These are phyloP conservation scores for Synanthedon vespiformis DNA, from an alignment of 2,888 invertebrate genomes.

Conservation along the genomic window DNA sequence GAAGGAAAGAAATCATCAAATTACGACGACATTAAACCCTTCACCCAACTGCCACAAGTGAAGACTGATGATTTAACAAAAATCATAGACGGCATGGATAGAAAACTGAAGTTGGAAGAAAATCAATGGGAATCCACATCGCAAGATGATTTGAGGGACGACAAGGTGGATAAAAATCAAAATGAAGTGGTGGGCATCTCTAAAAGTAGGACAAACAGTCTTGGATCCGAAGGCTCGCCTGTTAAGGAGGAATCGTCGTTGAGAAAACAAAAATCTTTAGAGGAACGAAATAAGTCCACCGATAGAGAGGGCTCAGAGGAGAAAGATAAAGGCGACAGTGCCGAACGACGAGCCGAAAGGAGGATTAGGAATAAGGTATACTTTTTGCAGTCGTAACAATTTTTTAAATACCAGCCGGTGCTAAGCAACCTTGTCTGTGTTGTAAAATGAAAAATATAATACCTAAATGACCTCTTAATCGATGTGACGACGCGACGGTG, in stretches of 20 bases:
- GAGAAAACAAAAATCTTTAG: conserved; percentile 69
- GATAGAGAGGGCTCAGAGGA: conserved; percentile 68
- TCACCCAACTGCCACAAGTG: conserved; percentile 62
- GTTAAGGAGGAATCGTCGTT: conserved; percentile 44
- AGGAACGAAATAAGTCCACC: conserved; percentile 66
- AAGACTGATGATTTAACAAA: conserved; percentile 61
- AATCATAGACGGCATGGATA: conserved; percentile 58
- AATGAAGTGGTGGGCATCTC: conserved; percentile 17
- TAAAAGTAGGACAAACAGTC: conserved; percentile 46
- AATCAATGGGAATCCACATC: conserved; percentile 16
- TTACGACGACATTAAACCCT: conserved; percentile 60
- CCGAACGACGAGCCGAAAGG: conserved; percentile 71
- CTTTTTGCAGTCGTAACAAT: background rate
- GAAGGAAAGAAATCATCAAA: conserved; percentile 51
- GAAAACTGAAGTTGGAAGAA: conserved; percentile 47
- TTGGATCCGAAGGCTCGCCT: conserved; percentile 42
- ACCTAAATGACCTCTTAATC: too few species aligned
- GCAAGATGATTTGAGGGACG: conserved; percentile 44
- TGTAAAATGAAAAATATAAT: too few species aligned
- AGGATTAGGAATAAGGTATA: conserved; percentile 76
- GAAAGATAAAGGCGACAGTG: conserved; percentile 59
- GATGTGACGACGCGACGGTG: too few species aligned
- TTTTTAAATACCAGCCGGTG: background rate
- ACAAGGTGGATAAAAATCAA: conserved; percentile 13
- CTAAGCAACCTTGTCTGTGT: background rate